phyloP scores from a whole-genome alignment of 2,888 invertebrate species.

The Orthosia incerta region DNA sequence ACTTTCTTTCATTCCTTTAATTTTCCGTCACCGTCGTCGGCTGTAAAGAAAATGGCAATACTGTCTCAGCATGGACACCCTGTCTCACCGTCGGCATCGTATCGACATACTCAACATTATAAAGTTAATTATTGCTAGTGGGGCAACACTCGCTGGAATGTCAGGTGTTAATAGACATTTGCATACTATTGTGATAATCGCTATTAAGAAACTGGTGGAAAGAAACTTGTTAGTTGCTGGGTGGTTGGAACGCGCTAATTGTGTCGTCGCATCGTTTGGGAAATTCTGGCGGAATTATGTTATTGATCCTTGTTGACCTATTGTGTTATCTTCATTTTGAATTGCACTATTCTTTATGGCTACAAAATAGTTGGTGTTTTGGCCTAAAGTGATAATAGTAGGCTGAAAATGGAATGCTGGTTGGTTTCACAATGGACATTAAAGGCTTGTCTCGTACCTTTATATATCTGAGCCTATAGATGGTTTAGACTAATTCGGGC shows the following conservation, averaged over 20 bases:
- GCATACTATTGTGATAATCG: slow-evolving; percentile 69
- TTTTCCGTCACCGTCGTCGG: background rate
- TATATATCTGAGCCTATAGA: background rate
- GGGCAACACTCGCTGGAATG: slow-evolving; percentile 72
- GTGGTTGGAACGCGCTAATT: slow-evolving; percentile 25
- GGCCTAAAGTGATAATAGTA: too few species aligned
- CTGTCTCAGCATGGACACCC: slow-evolving; percentile 51
- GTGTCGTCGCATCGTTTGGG: background rate
- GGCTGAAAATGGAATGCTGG: too few species aligned
- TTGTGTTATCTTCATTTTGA: background rate
- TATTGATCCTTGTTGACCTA: slow-evolving; percentile 8
- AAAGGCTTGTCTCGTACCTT: background rate
- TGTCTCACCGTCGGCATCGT: slow-evolving; percentile 35
- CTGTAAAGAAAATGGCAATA: background rate
- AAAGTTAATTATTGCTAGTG: slow-evolving; percentile 74
- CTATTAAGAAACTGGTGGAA: slow-evolving; percentile 51
- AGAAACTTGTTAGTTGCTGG: slow-evolving; percentile 52
- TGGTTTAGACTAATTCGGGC: too few species aligned
- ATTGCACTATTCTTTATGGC: background rate
- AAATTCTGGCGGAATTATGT: background rate
- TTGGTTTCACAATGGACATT: background rate
- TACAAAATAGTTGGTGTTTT: background rate
- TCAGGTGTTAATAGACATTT: slow-evolving; percentile 72
- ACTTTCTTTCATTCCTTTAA: background rate
- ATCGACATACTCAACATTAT: slow-evolving; percentile 63